phyloP scores from a whole-genome alignment of 2,797 vertebrate genomes.

The Anisognathus igniventris region DNA sequence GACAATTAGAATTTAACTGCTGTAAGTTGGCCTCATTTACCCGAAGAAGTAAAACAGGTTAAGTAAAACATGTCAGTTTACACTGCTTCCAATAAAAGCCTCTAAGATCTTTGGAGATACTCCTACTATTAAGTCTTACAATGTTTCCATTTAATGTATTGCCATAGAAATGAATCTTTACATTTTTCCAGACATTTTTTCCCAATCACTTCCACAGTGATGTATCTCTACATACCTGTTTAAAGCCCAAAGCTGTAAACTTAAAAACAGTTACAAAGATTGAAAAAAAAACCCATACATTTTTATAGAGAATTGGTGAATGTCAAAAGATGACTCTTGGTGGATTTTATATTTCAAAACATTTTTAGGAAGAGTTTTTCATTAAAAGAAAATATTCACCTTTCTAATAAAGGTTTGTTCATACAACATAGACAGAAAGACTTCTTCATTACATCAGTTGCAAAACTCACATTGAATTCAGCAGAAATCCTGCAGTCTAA shows the following conservation, averaged over 20 bases:
- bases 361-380: not conserved
- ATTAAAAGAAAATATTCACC: not conserved
- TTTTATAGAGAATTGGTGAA: not conserved
- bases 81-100: not conserved
- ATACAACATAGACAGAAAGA: not conserved
- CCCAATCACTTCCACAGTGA: not conserved
- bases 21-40: not conserved
- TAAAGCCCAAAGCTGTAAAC: not conserved
- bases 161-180: not conserved
- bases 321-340: not conserved
- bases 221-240: not conserved
- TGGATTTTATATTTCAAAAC: not conserved
- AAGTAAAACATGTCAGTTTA: not conserved
- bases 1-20: not conserved
- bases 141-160: not conserved
- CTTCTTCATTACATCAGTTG: not conserved
- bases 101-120: not conserved
- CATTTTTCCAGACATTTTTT: not conserved
- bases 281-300: fast-evolving
- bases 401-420: not conserved
- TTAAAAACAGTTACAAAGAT: not conserved
- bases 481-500: not conserved
- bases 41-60: not conserved
- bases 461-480: not conserved
- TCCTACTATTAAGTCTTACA: not conserved